phyloP scores from a whole-genome alignment of 2,113 vertebrate species.

The Ailurus styani region DNA sequence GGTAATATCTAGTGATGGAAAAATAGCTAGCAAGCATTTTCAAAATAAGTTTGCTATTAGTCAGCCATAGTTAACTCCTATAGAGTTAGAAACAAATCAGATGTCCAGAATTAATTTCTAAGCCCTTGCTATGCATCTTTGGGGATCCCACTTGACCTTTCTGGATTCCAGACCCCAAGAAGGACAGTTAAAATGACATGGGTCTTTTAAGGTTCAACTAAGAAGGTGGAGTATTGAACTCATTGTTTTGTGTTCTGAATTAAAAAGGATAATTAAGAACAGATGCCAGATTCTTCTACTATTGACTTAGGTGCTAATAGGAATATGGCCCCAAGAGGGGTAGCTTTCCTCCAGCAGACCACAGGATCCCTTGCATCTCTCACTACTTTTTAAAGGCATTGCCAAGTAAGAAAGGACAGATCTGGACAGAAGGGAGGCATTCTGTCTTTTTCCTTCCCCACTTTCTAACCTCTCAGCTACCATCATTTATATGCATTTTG shows the following conservation, averaged over 20 bases:
- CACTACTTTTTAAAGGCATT: not conserved
- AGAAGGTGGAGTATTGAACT: not conserved
- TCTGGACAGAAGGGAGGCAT: not conserved
- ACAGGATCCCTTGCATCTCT: not conserved
- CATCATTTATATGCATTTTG: not conserved
- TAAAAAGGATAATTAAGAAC: not conserved
- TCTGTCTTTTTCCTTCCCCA: not conserved
- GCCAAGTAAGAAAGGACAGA: not conserved
- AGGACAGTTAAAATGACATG: not conserved
- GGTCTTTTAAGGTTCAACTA: not conserved
- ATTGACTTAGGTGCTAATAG: not conserved
- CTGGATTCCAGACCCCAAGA: not conserved
- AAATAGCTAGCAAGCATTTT: conserved; percentile 68
- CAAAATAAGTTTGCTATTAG: conserved; percentile 52
- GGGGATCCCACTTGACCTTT: not conserved
- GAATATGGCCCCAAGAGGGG: not conserved
- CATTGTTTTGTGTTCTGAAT: not conserved
- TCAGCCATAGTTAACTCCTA: conserved; percentile 21
- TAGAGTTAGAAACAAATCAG: conserved; percentile 14
- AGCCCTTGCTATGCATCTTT: not conserved
- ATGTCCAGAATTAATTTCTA: not conserved
- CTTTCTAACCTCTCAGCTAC: not conserved
- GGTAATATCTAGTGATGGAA: conserved; percentile 58
- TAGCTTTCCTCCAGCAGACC: not conserved
- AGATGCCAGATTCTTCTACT: not conserved